Evolutionary conservation across 2,113 vertebrate species (phyloP), one percentile per base, ranked within the genome.

Genomic region (Pollachius pollachius): DNA sequence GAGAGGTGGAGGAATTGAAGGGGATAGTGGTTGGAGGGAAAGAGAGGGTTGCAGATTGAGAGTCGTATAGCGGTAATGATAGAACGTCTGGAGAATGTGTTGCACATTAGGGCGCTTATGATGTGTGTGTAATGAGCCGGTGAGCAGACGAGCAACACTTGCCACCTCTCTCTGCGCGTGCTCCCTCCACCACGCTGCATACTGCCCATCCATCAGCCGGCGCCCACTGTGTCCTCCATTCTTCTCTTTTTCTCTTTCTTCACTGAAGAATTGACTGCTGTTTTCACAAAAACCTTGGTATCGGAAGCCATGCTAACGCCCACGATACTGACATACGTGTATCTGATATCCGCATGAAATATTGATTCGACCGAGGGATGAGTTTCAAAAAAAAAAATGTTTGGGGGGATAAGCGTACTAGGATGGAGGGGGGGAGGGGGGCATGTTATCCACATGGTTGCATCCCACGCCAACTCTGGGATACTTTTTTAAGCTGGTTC

Each of bases 101-200:
- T 70, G 66, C 74, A 71, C 68, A 73, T 81, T 81, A 75, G 25
- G 64, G 68, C 48, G 13, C 34, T 70, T 56, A 68, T 78, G 75
- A 67, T 81, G 76, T 67, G 72, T 70, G 64, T 37, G 69, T 71
- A 78, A 70, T 75, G 76, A 78, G 67, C 62, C 73, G 37, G 17
- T 17, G 34, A 52, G 64, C 69, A 62, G 69, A 19, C 34, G 63
- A 69, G 69, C 19, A 30, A 13, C 41, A 9, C 9, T 48, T 9
- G 41, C 41, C 12, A 13, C 41, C 66, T 68, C 58, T 62, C 23
- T 52, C 48, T 27, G 59, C 30, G 52, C 23, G 18, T 61, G 21
- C 57, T 67, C 15, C 37, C 18, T 19, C 62, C 52, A 3, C 62
- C 37, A n/a, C 21, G 52, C 21, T 48, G 8, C 62, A 48, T 30